A percentile compares a stretch with the other conserved stretches of the same genome.
These are phyloP conservation scores for Anser brachyrhynchus DNA, from an alignment of 2,113 vertebrate genomes.

Conservation along the genomic window DNA sequence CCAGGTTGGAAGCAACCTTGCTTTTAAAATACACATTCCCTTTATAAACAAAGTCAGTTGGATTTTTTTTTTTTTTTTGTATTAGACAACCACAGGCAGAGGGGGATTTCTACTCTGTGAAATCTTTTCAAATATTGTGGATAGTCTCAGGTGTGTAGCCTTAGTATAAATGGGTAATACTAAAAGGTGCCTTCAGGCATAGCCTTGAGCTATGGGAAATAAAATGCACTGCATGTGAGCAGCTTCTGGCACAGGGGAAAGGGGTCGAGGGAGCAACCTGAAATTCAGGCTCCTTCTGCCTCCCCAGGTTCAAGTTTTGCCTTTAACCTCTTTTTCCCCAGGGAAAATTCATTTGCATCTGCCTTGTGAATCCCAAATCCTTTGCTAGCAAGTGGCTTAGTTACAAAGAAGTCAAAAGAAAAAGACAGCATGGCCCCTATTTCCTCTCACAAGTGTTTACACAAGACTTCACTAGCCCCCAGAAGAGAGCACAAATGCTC, in stretches of 20 bases:
- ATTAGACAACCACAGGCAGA: neutral
- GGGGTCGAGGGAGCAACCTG: neutral
- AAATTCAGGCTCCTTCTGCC: neutral
- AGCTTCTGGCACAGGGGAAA: neutral
- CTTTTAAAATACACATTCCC: neutral
- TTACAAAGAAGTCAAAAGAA: neutral
- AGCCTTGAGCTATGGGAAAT: neutral
- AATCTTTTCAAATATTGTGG: neutral
- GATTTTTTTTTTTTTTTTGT: neutral
- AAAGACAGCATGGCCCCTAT: rapidly evolving
- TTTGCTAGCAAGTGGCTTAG: neutral
- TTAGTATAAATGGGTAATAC: neutral
- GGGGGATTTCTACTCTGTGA: neutral
- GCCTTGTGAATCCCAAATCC: neutral
- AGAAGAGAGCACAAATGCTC: neutral
- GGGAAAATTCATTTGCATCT: neutral
- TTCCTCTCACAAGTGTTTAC: too few species aligned
- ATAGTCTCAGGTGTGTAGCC: neutral
- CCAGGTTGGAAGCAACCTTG: neutral
- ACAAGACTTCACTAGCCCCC: rapidly evolving
- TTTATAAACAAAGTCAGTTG: neutral
- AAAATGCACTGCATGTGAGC: neutral
- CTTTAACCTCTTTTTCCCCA: neutral
- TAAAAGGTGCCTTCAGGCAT: neutral
- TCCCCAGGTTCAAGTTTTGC: neutral